Base-by-base conservation (phyloP, 2,113 vertebrate species). In the Enhydra lutris region DNA sequence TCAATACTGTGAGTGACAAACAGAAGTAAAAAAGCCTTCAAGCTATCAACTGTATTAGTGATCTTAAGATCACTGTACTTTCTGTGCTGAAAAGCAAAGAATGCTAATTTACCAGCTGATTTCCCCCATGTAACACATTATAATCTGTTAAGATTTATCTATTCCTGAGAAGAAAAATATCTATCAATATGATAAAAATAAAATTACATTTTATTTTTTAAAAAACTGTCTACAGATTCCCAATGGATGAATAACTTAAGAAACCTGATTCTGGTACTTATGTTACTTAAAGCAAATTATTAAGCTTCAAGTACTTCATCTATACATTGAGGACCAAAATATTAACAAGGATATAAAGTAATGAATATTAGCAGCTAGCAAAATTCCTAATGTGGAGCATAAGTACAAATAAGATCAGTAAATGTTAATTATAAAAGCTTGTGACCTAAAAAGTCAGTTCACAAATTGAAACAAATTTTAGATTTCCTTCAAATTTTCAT, bases 401-500 rank as follows among this genome's bases (percentile, higher is more conserved):
- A 90, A 1, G 6, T 57, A 82, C 20, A 84, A 94, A 97, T 91
- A 95, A 67, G n/a, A 81, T 15, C 15, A 96, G 7, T n/a, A 90
- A 96, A 87, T 65, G 65, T 29, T 94, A 93, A 88, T 61, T 57
- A 39, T 73, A 94, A 91, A 95, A 84, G n/a, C 23, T 86, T 73
- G 85, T 81, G 7, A 81, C 71, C 21, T 76, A 85, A 95, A 96
- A 76, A 57, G 3, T 76, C 23, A 86, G 73, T 45, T 95, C 7
- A 88, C 52, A 92, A 82, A 95, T 24, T 88, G 15, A 42, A 79
- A 23, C 69, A 26, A 91, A 92, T 79, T 88, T 97, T 7, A 85
- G 7, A 84, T 47, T 90, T 80, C n/a, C 17, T 90, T 69, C 20
- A 52, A 42, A 93, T 84, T 63, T 84, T 88, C 6, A 69, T 79